Evolutionary conservation across 1,140 invertebrate species (phyloP).

Genomic region (Sitophilus oryzae): DNA sequence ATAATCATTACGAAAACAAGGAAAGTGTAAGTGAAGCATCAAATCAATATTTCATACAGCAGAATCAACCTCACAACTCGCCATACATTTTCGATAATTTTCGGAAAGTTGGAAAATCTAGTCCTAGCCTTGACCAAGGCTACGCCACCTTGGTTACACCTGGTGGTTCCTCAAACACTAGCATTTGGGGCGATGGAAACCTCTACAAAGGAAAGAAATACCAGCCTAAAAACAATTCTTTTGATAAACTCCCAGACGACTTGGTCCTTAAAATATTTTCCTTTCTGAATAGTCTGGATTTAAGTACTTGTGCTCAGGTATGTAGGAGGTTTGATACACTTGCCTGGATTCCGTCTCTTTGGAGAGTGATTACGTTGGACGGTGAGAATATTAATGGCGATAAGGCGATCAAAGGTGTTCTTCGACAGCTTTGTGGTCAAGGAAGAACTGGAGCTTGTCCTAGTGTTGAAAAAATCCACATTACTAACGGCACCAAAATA

Average conservation of each 20-base stretch:
- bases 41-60: slow-evolving; percentile 20
- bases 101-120: slow-evolving; percentile 45
- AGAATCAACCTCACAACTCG: slow-evolving; percentile 30
- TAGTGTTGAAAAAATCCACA: slow-evolving; percentile 58
- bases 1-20: slow-evolving; percentile 33
- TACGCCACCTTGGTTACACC: slow-evolving; percentile 67
- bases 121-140: slow-evolving; percentile 63
- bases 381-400: slow-evolving; percentile 62
- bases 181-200: slow-evolving; percentile 38
- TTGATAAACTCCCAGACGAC: slow-evolving; percentile 52
- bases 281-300: slow-evolving; percentile 69
- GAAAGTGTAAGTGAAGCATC: slow-evolving; percentile 20
- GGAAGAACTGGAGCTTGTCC: slow-evolving; percentile 54
- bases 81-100: slow-evolving; percentile 44
- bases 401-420: slow-evolving; percentile 59
- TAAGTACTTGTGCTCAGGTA: slow-evolving; percentile 73
- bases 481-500: slow-evolving; percentile 68
- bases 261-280: slow-evolving; percentile 60
- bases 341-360: slow-evolving; percentile 73
- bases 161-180: slow-evolving; percentile 37
- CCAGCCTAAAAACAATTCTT: slow-evolving; percentile 43
- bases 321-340: slow-evolving; percentile 76
- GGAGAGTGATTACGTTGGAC: slow-evolving; percentile 62
- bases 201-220: slow-evolving; percentile 37
- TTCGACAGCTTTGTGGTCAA: slow-evolving; percentile 54